A percentile compares a stretch with the other conserved stretches of the same genome.
Evolutionary conservation across 2,797 vertebrate species (phyloP).

Genomic region (Manis javanica): DNA sequence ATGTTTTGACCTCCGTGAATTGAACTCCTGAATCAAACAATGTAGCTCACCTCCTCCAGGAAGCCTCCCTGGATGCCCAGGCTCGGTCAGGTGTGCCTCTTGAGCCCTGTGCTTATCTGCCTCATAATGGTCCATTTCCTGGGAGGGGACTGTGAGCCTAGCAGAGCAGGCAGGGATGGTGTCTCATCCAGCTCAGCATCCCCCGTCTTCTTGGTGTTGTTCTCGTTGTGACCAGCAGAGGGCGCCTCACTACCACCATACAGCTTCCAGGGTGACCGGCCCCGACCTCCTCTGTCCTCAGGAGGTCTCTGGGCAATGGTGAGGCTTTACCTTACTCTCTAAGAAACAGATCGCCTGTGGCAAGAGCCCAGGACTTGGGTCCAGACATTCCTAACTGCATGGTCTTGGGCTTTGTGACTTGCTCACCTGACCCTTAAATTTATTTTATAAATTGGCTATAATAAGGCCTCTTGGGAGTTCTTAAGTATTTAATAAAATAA

Average conservation of each 20-base stretch:
- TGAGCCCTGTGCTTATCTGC: background rate
- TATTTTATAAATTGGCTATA: background rate
- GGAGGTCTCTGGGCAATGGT: background rate
- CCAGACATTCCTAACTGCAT: background rate
- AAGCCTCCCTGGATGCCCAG: background rate
- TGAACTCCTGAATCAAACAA: background rate
- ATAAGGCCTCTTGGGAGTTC: background rate
- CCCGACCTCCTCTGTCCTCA: background rate
- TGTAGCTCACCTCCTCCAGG: background rate
- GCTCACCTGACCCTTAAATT: background rate
- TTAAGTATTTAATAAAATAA: background rate
- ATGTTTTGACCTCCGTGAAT: background rate
- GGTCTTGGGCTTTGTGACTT: background rate
- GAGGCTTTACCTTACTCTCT: background rate
- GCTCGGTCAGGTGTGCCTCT: background rate
- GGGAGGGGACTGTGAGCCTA: background rate
- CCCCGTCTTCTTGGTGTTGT: background rate
- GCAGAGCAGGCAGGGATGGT: background rate
- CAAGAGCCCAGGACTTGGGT: background rate
- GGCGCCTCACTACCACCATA: background rate
- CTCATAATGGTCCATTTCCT: background rate
- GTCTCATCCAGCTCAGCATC: background rate
- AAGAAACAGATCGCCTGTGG: background rate
- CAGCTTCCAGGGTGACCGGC: fast-evolving
- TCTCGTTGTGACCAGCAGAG: conserved; percentile 67